Conservation (phyloP, 2,113 vertebrate genomes). For the Antennarius striatus region DNA sequence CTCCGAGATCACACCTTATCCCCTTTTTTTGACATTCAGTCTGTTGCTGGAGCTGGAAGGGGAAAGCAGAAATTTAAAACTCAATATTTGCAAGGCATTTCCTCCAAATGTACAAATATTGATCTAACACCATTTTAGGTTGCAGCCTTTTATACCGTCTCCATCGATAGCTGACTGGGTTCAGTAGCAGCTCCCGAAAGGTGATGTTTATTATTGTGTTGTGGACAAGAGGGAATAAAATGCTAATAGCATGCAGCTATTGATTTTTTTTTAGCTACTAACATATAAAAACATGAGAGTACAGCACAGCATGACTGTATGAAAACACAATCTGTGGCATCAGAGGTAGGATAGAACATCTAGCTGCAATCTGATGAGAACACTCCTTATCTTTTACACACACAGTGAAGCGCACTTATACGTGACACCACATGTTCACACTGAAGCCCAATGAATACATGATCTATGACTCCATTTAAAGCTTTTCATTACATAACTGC, state of each 20-base stretch:
- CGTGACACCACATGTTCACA: slow-evolving; percentile 5
- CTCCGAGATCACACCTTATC: too few species aligned
- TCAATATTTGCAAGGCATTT: too few species aligned
- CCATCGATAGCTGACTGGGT: slow-evolving; percentile 10
- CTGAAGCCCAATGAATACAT: slow-evolving; percentile 3
- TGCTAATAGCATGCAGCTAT: slow-evolving; percentile 42
- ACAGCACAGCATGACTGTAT: slow-evolving; percentile 7
- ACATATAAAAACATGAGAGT: slow-evolving; percentile 12
- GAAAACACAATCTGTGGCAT: slow-evolving; percentile 25
- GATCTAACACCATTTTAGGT: slow-evolving; percentile 19
- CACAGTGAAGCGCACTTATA: slow-evolving; percentile 18
- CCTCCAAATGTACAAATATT: slow-evolving; percentile 10
- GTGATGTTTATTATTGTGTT: slow-evolving; percentile 8
- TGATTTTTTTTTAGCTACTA: slow-evolving; percentile 31
- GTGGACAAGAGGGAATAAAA: neutral
- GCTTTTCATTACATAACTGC: slow-evolving; percentile 36
- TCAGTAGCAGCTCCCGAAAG: slow-evolving; percentile 3
- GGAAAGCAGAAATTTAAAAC: too few species aligned
- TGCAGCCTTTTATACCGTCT: slow-evolving; percentile 13
- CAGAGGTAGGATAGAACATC: slow-evolving; percentile 9
- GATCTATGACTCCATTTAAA: slow-evolving; percentile 14
- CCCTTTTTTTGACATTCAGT: slow-evolving; percentile 10
- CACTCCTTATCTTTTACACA: slow-evolving; percentile 37
- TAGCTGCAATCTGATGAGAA: slow-evolving; percentile 31
- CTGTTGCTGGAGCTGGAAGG: too few species aligned